These are phyloP conservation scores for Dioctria linearis DNA, from an alignment of 2,888 invertebrate genomes.

Conservation along the genomic window DNA sequence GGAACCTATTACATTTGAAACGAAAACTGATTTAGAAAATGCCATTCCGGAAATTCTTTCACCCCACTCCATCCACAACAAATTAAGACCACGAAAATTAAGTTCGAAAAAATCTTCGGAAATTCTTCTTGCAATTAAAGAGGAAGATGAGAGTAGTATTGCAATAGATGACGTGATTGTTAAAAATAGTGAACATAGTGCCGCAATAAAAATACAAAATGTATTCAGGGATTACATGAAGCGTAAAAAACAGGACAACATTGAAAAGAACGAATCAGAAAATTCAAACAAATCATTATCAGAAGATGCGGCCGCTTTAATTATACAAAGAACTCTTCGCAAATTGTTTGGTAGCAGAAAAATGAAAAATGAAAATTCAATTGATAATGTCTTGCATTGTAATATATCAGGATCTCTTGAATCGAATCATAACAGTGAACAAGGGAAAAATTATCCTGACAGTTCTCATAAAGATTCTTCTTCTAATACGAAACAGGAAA, in stretches of 20 bases:
- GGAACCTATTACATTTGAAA: background rate
- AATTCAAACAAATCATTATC: constrained; percentile 66
- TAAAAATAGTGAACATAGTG: constrained; percentile 55
- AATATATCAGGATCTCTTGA: no score
- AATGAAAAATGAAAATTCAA: background rate
- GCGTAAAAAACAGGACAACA: constrained; percentile 59
- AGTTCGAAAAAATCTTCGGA: constrained; percentile 54
- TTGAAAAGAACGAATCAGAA: constrained; percentile 50
- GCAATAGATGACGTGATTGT: constrained; percentile 50
- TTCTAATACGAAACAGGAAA: no score
- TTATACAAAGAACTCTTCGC: constrained; percentile 75
- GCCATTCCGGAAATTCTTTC: constrained; percentile 8
- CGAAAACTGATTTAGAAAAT: constrained; percentile 2
- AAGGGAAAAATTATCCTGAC: no score
- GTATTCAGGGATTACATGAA: constrained; percentile 36
- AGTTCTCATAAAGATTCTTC: no score
- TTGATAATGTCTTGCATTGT: no score
- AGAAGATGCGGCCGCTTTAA: constrained; percentile 73
- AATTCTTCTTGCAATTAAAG: constrained; percentile 48
- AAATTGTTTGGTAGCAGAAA: constrained; percentile 67
- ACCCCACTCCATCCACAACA: constrained; percentile 34
- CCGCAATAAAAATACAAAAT: constrained; percentile 56
- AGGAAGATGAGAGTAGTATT: constrained; percentile 49
- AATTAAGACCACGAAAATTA: constrained; percentile 49
- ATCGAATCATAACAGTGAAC: no score